Evolutionary conservation across 2,797 vertebrate species (phyloP).

Genomic region (Intellagama lesueurii): DNA sequence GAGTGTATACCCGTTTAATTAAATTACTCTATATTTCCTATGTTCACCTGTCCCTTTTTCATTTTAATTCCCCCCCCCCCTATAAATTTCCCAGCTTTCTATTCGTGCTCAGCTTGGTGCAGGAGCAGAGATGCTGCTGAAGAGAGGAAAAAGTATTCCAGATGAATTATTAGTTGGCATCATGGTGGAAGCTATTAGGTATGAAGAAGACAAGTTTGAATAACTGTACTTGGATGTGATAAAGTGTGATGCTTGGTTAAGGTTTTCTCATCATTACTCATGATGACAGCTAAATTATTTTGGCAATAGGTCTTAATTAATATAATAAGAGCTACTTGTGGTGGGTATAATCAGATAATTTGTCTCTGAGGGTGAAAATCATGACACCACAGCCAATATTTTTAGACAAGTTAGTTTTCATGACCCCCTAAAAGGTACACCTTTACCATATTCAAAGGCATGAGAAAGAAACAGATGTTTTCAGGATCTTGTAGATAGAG

Average conservation of each 20-base stretch:
- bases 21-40: slow-evolving; percentile 10
- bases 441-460: no score
- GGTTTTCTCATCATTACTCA: not conserved
- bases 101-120: slow-evolving; percentile 79
- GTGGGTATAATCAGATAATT: not conserved
- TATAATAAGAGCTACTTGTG: not conserved
- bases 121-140: slow-evolving; percentile 79
- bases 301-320: not conserved
- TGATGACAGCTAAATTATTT: not conserved
- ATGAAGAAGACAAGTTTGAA: slow-evolving; percentile 52
- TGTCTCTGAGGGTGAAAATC: not conserved
- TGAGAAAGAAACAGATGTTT: no score
- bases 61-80: slow-evolving; percentile 29
- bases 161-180: slow-evolving; percentile 85
- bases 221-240: slow-evolving; percentile 7
- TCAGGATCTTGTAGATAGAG: no score
- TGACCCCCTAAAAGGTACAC: not conserved
- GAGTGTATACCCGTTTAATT: not conserved
- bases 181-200: slow-evolving; percentile 88
- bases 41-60: not conserved
- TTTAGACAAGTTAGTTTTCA: not conserved
- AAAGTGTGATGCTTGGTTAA: not conserved
- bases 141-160: slow-evolving; percentile 81
- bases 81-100: slow-evolving; percentile 76
- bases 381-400: not conserved